A percentile compares a stretch with the other conserved stretches of the same genome.
Conservation (phyloP, 2,113 vertebrate species). For the Thalassarche chlororhynchos region DNA sequence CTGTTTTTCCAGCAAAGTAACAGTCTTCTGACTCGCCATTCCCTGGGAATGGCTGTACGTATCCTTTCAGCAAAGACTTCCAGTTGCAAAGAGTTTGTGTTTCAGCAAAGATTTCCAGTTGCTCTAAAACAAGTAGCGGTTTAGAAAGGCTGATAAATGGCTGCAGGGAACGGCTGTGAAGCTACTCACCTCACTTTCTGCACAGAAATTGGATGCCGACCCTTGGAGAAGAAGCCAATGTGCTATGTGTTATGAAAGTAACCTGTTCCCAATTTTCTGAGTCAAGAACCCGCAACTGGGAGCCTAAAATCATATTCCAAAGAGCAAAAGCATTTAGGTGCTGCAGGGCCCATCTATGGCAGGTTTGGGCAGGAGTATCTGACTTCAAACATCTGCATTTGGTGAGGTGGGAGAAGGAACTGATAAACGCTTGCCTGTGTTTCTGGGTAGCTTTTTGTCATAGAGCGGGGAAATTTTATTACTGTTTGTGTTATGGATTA, state of each 20-base stretch:
- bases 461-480: background rate
- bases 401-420: background rate
- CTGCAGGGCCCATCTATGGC: background rate
- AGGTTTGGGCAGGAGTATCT: background rate
- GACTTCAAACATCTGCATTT: background rate
- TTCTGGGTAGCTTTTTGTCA: background rate
- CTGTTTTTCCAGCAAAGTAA: background rate
- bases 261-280: background rate
- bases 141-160: background rate
- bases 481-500: background rate
- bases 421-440: background rate
- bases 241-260: background rate
- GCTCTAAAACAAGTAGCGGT: background rate
- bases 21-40: background rate
- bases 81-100: background rate
- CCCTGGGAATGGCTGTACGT: background rate
- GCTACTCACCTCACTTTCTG: background rate
- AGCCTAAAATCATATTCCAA: background rate
- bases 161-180: background rate
- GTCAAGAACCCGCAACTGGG: rapidly evolving
- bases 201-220: rapidly evolving
- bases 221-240: background rate
- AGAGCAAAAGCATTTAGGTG: background rate
- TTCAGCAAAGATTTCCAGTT: background rate
- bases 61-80: background rate